Base-by-base conservation (phyloP, 2,888 invertebrate species). In the Dynastes maya region DNA sequence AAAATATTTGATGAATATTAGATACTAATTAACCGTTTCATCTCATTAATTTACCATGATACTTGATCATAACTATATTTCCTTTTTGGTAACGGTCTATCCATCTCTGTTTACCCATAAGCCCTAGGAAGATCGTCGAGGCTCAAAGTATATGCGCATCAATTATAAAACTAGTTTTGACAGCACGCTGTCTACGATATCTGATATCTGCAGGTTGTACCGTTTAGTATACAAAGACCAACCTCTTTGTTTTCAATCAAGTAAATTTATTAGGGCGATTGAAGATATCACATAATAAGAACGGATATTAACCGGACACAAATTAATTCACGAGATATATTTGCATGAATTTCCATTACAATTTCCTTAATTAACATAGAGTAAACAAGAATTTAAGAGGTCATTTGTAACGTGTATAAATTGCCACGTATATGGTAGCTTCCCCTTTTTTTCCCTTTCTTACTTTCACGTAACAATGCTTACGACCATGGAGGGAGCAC, bases 341-440 rank as follows among this genome's bases (percentile, higher is more conserved):
- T 72, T 72, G 72, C 72, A 61, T 72, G 61, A 72, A 72, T 72
- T 72, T 61, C 72, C 72, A 72, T 72, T 61, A 40, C 58, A 72
- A 72, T 61, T 72, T 61, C 58, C 58, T 45, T 61, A 72, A 72
- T 58, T 58, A 61, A 72, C 61, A 45, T 45, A 45, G 27, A 11
- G 72, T 72, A 61, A 72, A 72, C 72, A 72, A 58, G 72, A 72
- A 61, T 72, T 72, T 72, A 72, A 72, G 72, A 13, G 72, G 71
- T 32, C 58, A 16, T 58, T 58, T 58, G 72, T 72, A 72, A 72
- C 72, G 61, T 40, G 61, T 45, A 55, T 61, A 61, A 72, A 45
- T 61, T 61, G 58, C 37, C 27, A 8, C 22, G 61, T 37, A 40
- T 9, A 61, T 13, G 40, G 13, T 8, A 45, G 45, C 45, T 45